Base-by-base conservation (phyloP, 2,888 invertebrate genomes). In the Heteropelma amictum region DNA sequence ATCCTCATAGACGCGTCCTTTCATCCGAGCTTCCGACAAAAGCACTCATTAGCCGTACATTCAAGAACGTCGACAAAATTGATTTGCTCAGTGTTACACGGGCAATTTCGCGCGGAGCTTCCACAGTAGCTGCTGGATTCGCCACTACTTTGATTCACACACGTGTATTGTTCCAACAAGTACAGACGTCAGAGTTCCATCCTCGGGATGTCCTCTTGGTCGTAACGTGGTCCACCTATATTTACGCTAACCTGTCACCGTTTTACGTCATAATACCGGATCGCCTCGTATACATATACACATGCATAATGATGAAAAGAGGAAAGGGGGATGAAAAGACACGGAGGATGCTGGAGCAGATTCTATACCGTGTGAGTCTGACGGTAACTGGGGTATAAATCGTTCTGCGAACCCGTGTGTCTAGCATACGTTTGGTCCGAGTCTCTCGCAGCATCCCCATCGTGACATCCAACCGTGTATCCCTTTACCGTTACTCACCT, bases 391-490 rank as follows among this genome's bases (percentile, higher is more conserved):
- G 45, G 45, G 68, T 68, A 68, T 56, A 72, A 63, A 69, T 73
- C 58, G 68, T 73, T 73, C 35, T 38, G 21, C 35, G 49, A 54
- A 40, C 49, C 49, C 40, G 49, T 42, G 49, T 58, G 56, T 71
- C 64, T 64, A 64, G 56, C 64, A 58, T 71, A 71, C 56, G 40
- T 71, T 71, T 71, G 49, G 30, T 49, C 8, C 35, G 49, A 51
- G 56, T 56, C 54, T 47, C 47, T 28, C 28, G 10, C 7, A 4
- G 17, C 12, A 33, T 40, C 56, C 42, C 33, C 49, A 49, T 49
- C 40, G 71, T 74, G 75, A 78, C 81, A 79, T 78, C 42, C 56
- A 38, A 19, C 33, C 17, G n/a, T n/a, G n/a, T n/a, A n/a, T 26
- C 4, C 28, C 8, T 8, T 30, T 33, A 17, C 5, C 51, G 47